phyloP scores from a whole-genome alignment of 2,797 vertebrate species.

The Eutrigla gurnardus region DNA sequence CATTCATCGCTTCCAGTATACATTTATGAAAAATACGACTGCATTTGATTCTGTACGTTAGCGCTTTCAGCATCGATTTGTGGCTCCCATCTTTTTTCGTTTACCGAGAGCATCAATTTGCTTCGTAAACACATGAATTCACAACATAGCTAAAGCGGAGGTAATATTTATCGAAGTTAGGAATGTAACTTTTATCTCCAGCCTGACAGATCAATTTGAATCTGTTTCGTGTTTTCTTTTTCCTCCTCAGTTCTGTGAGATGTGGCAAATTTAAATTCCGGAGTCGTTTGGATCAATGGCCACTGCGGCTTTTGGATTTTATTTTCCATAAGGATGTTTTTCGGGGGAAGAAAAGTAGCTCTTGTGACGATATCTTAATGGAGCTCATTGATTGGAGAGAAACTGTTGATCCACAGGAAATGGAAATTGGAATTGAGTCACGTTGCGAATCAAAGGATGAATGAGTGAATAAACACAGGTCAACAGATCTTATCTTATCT shows the following conservation, averaged over 20 bases:
- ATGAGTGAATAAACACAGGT: slow-evolving; percentile 50
- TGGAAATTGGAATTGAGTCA: slow-evolving; percentile 44
- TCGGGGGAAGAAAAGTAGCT: slow-evolving; percentile 18
- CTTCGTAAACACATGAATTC: not conserved
- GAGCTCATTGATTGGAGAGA: slow-evolving; percentile 29
- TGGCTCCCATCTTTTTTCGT: not conserved
- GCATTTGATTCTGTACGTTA: slow-evolving; percentile 17
- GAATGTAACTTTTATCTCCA: slow-evolving; percentile 4
- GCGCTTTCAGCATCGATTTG: not conserved
- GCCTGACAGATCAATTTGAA: not conserved
- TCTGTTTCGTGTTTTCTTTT: slow-evolving; percentile 21
- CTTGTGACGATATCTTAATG: slow-evolving; percentile 20
- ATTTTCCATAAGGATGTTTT: slow-evolving; percentile 35
- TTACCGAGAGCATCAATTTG: not conserved
- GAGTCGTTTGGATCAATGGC: slow-evolving; percentile 35
- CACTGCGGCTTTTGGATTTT: slow-evolving; percentile 20
- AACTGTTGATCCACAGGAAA: slow-evolving; percentile 37
- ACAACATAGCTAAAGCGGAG: not conserved
- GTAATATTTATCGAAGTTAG: not conserved
- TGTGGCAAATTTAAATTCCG: slow-evolving; percentile 17
- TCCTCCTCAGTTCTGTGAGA: not conserved
- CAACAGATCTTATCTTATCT: slow-evolving; percentile 40
- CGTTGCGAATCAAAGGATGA: slow-evolving; percentile 26
- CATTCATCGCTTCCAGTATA: slow-evolving; percentile 38
- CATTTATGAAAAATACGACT: slow-evolving; percentile 24